A percentile compares a stretch with the other conserved stretches of the same genome.
These are phyloP conservation scores for Lucifuga dentata DNA, from an alignment of 2,113 vertebrate genomes.

Conservation along the genomic window DNA sequence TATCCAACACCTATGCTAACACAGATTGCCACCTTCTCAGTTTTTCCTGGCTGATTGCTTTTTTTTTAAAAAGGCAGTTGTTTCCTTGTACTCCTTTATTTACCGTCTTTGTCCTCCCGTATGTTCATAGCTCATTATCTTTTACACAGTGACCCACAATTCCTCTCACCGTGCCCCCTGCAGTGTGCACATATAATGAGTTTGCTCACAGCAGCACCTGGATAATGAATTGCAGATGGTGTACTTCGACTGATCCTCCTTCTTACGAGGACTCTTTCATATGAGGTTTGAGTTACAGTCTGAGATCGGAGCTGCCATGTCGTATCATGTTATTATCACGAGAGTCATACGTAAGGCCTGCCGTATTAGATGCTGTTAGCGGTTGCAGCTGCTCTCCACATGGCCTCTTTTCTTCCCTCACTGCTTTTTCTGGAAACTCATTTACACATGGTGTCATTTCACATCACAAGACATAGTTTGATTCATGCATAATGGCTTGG, in stretches of 20 bases:
- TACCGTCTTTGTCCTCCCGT: conserved; percentile 38
- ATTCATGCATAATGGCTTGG: conserved; percentile 23
- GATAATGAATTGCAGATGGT: conserved; percentile 53
- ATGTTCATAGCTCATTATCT: conserved; percentile 50
- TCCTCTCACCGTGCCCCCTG: conserved; percentile 25
- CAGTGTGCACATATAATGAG: conserved; percentile 46
- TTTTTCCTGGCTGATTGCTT: conserved; percentile 29
- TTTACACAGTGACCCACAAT: conserved; percentile 39
- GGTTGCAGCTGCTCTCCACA: conserved; percentile 17
- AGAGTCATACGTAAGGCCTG: not conserved
- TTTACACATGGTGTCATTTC: conserved; percentile 22
- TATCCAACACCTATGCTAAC: conserved; percentile 39
- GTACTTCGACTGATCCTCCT: conserved; percentile 31
- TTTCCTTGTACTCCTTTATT: conserved; percentile 5
- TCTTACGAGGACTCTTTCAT: conserved; percentile 21
- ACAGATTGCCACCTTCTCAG: conserved; percentile 19
- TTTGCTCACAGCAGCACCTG: conserved; percentile 35
- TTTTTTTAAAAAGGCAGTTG: not conserved
- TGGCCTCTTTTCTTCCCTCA: not conserved
- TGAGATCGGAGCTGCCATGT: conserved; percentile 17
- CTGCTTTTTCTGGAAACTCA: conserved; percentile 4
- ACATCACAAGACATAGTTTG: conserved; percentile 18
- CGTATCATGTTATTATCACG: conserved; percentile 20
- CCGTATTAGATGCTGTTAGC: not conserved
- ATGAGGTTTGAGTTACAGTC: conserved; percentile 31